Percentiles rank a stretch among this genome's conserved stretches.
These are phyloP conservation scores for Glomeris marginata DNA, from an alignment of 2,888 invertebrate genomes.

Conservation along the genomic window DNA sequence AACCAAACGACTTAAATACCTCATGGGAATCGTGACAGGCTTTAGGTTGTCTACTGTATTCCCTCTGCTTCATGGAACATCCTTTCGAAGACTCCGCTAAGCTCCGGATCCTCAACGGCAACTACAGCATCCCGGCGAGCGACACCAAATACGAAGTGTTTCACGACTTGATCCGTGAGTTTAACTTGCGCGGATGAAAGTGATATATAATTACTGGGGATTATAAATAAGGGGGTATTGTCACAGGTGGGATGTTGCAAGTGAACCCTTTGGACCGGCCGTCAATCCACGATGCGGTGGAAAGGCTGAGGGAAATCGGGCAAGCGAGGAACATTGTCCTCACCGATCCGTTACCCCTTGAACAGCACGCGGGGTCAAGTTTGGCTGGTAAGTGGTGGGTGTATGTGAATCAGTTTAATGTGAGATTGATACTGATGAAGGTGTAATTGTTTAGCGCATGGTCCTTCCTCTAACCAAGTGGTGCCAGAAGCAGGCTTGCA, in stretches of 20 bases:
- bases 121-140: slow-evolving; percentile 66
- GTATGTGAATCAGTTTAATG: not conserved
- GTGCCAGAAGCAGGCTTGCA: slow-evolving; percentile 19
- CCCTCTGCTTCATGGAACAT: slow-evolving; percentile 81
- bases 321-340: slow-evolving; percentile 70
- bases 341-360: slow-evolving; percentile 57
- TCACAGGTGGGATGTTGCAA: slow-evolving; percentile 36
- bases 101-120: slow-evolving; percentile 88
- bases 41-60: slow-evolving; percentile 84
- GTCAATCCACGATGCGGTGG: slow-evolving; percentile 60
- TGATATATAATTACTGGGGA: slow-evolving; percentile 12
- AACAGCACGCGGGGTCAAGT: slow-evolving; percentile 21
- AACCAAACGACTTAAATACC: slow-evolving; percentile 21
- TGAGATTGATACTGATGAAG: slow-evolving; percentile 26
- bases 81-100: slow-evolving; percentile 93
- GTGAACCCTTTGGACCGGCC: slow-evolving; percentile 66
- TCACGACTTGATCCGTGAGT: slow-evolving; percentile 74
- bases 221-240: not conserved
- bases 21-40: slow-evolving; percentile 43
- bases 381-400: too few relatives aligned
- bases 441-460: slow-evolving; percentile 63
- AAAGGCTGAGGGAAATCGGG: slow-evolving; percentile 73
- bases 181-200: slow-evolving; percentile 6
- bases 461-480: slow-evolving; percentile 44
- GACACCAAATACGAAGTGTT: slow-evolving; percentile 70